These are phyloP conservation scores for Epinotia demarniana DNA, from an alignment of 2,888 invertebrate species.

Conservation along the genomic window DNA sequence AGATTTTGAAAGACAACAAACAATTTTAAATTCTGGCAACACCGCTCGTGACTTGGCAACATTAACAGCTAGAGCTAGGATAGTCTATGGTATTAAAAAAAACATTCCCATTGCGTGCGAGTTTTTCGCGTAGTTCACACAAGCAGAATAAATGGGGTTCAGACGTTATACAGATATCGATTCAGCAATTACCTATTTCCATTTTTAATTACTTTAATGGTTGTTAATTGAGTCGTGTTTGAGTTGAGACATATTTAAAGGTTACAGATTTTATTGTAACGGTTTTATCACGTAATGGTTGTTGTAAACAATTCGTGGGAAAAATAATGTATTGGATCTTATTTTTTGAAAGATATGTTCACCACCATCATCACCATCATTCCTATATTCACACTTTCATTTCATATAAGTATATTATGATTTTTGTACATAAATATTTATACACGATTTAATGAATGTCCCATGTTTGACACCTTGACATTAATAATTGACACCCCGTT, in stretches of 20 bases:
- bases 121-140: constrained; percentile 66
- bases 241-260: constrained; percentile 22
- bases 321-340: neutral
- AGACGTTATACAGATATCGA: constrained; percentile 31
- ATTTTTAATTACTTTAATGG: constrained; percentile 46
- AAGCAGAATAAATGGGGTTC: constrained; percentile 43
- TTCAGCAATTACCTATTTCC: constrained; percentile 41
- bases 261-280: constrained; percentile 14
- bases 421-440: too few species aligned
- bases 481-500: too few species aligned
- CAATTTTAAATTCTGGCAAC: constrained; percentile 23
- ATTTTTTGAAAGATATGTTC: neutral
- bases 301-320: constrained; percentile 6
- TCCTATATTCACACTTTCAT: too few species aligned
- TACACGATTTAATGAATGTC: too few species aligned
- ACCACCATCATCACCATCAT: neutral
- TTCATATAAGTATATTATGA: too few species aligned
- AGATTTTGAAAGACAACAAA: neutral
- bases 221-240: constrained; percentile 30
- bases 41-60: constrained; percentile 32
- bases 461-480: too few species aligned
- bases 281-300: neutral
- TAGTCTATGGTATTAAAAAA: constrained; percentile 32
- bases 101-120: constrained; percentile 44
- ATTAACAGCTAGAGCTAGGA: constrained; percentile 27